These are phyloP conservation scores for Nephrotoma appendiculata DNA, from an alignment of 2,888 invertebrate species.

Conservation along the genomic window DNA sequence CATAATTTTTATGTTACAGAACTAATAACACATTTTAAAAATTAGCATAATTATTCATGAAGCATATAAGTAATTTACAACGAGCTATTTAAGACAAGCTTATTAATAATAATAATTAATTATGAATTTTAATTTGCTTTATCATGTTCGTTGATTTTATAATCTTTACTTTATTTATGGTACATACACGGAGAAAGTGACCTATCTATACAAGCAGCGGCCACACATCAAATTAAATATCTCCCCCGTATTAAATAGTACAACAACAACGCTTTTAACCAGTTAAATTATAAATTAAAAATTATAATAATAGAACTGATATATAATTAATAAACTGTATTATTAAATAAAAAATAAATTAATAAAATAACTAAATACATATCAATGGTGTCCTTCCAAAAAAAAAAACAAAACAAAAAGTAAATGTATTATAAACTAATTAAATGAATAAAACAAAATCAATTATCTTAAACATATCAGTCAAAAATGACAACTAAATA, in stretches of 20 bases:
- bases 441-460: neutral
- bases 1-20: too few relatives aligned
- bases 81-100: too few relatives aligned
- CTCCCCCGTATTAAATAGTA: neutral
- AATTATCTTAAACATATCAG: neutral
- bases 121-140: too few relatives aligned
- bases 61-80: too few relatives aligned
- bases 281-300: neutral
- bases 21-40: too few relatives aligned
- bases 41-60: too few relatives aligned
- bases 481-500: neutral
- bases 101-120: too few relatives aligned
- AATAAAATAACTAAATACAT: slow-evolving; percentile 4
- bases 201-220: too few relatives aligned
- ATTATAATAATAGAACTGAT: neutral
- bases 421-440: neutral
- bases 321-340: neutral
- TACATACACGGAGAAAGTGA: too few relatives aligned
- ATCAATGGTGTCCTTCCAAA: slow-evolving; percentile 11
- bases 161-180: too few relatives aligned
- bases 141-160: too few relatives aligned
- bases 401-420: neutral
- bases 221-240: neutral
- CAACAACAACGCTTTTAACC: neutral
- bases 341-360: neutral